phyloP scores from a whole-genome alignment of 2,888 invertebrate species.

The Sinotaia quadrata region DNA sequence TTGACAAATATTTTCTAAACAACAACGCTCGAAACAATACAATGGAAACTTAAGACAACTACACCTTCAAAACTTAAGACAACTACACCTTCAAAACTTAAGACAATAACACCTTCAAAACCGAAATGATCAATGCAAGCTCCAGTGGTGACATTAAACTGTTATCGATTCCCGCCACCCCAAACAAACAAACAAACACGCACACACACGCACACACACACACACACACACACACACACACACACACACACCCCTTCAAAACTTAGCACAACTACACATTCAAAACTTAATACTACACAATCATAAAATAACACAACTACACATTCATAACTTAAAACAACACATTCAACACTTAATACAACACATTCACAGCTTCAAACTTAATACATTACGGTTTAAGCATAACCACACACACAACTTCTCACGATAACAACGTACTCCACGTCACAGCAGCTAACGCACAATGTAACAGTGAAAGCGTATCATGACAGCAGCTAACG shows the following conservation, averaged over 20 bases:
- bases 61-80: not conserved
- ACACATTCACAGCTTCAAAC: no score
- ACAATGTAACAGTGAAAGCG: no score
- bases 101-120: not conserved
- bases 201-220: slow-evolving; percentile 12
- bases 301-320: not conserved
- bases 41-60: not conserved
- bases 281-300: not conserved
- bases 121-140: no score
- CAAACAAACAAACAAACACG: no score
- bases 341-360: no score
- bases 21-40: not conserved
- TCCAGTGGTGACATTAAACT: no score
- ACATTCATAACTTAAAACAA: not conserved
- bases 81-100: not conserved
- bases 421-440: no score
- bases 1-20: no score
- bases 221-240: not conserved
- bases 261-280: not conserved
- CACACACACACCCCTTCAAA: not conserved
- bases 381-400: no score
- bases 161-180: not conserved
- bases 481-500: no score
- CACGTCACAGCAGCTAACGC: no score
- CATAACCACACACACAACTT: no score